Percentiles rank a stretch among this genome's conserved stretches.
Conservation (phyloP, 1,140 invertebrate species). For the Leptoteleia sp. region DNA sequence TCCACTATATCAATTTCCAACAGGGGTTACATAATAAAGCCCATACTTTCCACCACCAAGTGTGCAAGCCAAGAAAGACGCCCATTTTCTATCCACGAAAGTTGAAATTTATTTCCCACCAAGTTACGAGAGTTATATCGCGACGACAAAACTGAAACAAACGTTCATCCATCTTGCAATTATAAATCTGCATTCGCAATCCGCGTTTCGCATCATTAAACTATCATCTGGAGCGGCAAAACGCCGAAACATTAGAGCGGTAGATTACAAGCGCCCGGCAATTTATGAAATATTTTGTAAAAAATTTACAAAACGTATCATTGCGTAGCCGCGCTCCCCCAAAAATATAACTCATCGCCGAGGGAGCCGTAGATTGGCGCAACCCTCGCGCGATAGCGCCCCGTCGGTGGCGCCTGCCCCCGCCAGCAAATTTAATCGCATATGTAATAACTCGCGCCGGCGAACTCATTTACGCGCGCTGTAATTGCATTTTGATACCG, state of each 20-base stretch:
- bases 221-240: background rate
- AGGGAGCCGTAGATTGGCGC: conserved; percentile 49
- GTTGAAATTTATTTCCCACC: no score
- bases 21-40: no score
- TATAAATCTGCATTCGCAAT: no score
- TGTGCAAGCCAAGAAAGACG: no score
- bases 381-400: conserved; percentile 32
- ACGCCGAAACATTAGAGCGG: background rate
- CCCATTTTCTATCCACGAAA: no score
- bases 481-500: conserved; percentile 67
- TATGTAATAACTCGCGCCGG: conserved; percentile 63
- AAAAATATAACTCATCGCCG: conserved; percentile 55
- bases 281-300: conserved; percentile 34
- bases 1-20: no score
- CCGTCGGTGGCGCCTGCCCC: conserved; percentile 17
- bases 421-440: conserved; percentile 66
- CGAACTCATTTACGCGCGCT: conserved; percentile 64
- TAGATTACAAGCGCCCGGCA: conserved; percentile 1
- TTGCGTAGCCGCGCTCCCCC: conserved; percentile 12
- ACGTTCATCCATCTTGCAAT: no score
- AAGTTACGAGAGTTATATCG: no score
- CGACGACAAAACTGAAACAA: no score
- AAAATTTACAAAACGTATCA: conserved; percentile 51
- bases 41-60: no score
- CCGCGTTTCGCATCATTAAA: background rate